Percentiles rank a stretch among this genome's conserved stretches.
Conservation (phyloP, 2,797 vertebrate genomes). For the Iguana delicatissima region DNA sequence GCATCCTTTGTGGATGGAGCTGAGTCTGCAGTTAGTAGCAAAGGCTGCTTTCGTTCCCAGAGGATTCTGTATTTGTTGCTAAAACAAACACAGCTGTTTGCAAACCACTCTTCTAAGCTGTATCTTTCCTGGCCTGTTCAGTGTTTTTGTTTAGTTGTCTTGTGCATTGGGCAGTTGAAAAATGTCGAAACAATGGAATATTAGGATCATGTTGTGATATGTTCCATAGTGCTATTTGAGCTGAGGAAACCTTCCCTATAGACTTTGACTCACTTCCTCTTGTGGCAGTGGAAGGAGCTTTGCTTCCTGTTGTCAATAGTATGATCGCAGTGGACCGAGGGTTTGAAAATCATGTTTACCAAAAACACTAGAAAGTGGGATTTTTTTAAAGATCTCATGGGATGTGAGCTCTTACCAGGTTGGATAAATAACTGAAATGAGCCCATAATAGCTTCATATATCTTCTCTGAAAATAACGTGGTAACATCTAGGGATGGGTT, state of each 20-base stretch:
- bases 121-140: not conserved
- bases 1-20: not conserved
- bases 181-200: not conserved
- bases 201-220: not conserved
- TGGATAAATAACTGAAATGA: not conserved
- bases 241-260: not conserved
- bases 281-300: constrained; percentile 9
- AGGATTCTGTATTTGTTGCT: not conserved
- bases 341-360: not conserved
- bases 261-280: constrained; percentile 30
- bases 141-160: not conserved
- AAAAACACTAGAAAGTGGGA: not conserved
- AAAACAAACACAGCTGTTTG: not conserved
- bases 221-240: not conserved
- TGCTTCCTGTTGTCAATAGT: not conserved
- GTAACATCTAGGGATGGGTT: not conserved
- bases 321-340: not conserved
- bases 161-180: not conserved
- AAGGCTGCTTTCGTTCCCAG: not conserved
- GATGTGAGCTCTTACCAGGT: not conserved
- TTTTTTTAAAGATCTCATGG: not conserved
- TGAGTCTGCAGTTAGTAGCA: not conserved
- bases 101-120: not conserved
- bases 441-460: too few relatives aligned
- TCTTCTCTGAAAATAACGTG: not conserved